phyloP scores from a whole-genome alignment of 2,797 vertebrate species.

The Sternarchorhynchus goeldii region DNA sequence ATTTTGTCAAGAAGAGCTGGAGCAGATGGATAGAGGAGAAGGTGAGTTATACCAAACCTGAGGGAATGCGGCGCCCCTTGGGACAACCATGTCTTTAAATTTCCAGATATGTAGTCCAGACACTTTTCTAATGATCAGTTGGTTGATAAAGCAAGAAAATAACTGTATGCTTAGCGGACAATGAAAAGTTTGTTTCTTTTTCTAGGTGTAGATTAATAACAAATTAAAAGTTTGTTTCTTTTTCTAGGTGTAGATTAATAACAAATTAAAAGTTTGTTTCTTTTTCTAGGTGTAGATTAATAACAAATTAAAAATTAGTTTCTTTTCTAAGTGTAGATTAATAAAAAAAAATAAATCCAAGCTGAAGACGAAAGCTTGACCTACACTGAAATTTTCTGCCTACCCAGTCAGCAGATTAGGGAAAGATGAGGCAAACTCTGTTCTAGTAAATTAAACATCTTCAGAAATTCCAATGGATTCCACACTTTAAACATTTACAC shows the following conservation, averaged over 20 bases:
- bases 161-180: too few relatives aligned
- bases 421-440: slow-evolving; percentile 57
- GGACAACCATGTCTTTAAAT: slow-evolving; percentile 13
- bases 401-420: slow-evolving; percentile 45
- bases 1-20: slow-evolving; percentile 47
- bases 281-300: too few relatives aligned
- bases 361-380: not conserved
- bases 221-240: too few relatives aligned
- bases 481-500: slow-evolving; percentile 56
- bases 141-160: not conserved
- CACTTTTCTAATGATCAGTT: slow-evolving; percentile 4
- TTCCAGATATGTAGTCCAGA: too few relatives aligned
- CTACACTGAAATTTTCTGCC: not conserved
- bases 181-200: too few relatives aligned
- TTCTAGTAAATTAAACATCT: slow-evolving; percentile 65
- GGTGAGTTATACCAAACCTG: slow-evolving; percentile 38
- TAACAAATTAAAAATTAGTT: too few relatives aligned
- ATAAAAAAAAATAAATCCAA: too few relatives aligned
- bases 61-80: slow-evolving; percentile 22
- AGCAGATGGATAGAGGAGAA: slow-evolving; percentile 47
- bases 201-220: too few relatives aligned
- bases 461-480: slow-evolving; percentile 62
- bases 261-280: too few relatives aligned
- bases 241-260: too few relatives aligned
- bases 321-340: too few relatives aligned